Conservation (phyloP, 2,797 vertebrate species). For the Epinephelus awoara region DNA sequence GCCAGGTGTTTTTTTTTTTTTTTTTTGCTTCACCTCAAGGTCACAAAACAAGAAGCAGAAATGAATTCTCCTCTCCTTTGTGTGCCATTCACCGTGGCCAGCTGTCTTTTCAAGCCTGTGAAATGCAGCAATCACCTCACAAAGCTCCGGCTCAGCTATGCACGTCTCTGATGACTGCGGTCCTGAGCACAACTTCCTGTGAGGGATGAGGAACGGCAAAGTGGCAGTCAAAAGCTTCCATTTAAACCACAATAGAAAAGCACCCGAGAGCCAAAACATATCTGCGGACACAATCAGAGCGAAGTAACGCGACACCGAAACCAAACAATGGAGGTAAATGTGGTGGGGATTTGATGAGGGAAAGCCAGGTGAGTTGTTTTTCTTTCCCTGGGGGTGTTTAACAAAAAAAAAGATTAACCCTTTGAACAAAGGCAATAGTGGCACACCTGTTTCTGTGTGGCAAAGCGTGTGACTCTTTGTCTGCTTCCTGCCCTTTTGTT, state of each 20-base stretch:
- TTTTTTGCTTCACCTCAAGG: conserved; percentile 28
- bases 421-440: conserved; percentile 41
- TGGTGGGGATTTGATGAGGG: conserved; percentile 39
- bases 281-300: conserved; percentile 58
- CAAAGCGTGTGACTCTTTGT: conserved; percentile 50
- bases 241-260: conserved; percentile 61
- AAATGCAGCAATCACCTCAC: conserved; percentile 66
- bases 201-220: conserved; percentile 57
- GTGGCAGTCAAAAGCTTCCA: conserved; percentile 61
- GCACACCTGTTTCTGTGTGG: conserved; percentile 68
- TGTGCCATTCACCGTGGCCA: conserved; percentile 46
- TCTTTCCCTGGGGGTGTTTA: conserved; percentile 19
- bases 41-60: conserved; percentile 49
- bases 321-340: conserved; percentile 65
- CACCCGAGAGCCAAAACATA: conserved; percentile 60
- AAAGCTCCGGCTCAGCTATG: conserved; percentile 63
- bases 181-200: conserved; percentile 63
- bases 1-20: conserved; percentile 46
- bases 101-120: conserved; percentile 63
- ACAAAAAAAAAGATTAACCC: conserved; percentile 69
- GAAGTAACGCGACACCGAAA: conserved; percentile 60
- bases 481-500: conserved; percentile 69
- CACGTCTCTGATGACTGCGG: conserved; percentile 42
- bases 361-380: conserved; percentile 64
- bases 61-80: conserved; percentile 46